Evolutionary conservation across 2,113 vertebrate species (phyloP).

Genomic region (Onychorhynchus coronatus): DNA sequence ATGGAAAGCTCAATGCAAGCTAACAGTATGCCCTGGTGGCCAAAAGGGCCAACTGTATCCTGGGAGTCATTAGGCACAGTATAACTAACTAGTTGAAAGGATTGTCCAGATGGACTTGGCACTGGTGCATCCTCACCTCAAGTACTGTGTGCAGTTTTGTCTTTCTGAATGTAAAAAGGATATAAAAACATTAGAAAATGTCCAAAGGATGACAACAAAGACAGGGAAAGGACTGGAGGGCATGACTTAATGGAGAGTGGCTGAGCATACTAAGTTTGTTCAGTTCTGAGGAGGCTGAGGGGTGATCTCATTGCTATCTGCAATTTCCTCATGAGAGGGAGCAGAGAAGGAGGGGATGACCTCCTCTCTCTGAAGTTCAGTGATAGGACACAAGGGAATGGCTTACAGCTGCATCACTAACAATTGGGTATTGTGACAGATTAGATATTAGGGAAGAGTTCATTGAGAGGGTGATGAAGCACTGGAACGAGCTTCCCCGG

Average conservation of each 20-base stretch:
- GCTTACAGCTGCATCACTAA: background rate
- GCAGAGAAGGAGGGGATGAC: background rate
- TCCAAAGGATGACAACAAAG: background rate
- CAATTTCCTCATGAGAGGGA: background rate
- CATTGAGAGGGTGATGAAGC: background rate
- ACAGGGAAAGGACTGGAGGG: background rate
- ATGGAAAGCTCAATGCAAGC: background rate
- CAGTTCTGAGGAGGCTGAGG: background rate
- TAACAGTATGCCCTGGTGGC: background rate
- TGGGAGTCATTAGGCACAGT: background rate
- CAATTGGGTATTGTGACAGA: background rate
- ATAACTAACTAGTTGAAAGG: background rate
- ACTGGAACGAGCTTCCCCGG: background rate
- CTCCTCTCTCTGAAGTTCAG: background rate
- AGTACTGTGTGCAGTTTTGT: background rate
- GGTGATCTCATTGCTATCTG: background rate
- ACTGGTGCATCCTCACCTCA: background rate
- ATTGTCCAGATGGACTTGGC: background rate
- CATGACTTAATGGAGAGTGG: background rate
- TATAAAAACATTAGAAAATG: background rate
- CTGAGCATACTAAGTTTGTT: background rate
- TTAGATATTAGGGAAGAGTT: background rate
- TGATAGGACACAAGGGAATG: background rate
- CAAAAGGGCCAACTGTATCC: background rate
- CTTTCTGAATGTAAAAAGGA: background rate